phyloP scores from a whole-genome alignment of 2,888 invertebrate species.

The Amphipyra berbera region DNA sequence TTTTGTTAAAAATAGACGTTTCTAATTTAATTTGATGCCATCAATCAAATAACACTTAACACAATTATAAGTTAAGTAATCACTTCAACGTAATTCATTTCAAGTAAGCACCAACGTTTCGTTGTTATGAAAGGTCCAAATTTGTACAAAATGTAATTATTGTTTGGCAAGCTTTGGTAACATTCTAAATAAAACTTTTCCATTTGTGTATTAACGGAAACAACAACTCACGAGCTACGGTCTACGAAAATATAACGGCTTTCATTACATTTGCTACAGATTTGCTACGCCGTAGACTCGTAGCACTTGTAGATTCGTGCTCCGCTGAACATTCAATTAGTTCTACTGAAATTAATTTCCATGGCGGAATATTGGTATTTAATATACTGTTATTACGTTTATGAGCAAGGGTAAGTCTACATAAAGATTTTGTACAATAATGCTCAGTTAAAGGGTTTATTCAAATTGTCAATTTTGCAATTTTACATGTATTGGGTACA shows the following conservation, averaged over 20 bases:
- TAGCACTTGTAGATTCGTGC: constrained; percentile 60
- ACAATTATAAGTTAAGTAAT: constrained; percentile 32
- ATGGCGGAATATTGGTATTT: constrained; percentile 50
- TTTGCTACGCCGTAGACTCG: constrained; percentile 65
- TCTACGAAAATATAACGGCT: constrained; percentile 35
- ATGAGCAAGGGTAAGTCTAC: constrained; percentile 6
- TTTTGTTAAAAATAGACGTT: neutral
- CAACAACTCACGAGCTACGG: constrained; percentile 15
- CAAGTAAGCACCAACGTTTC: constrained; percentile 1
- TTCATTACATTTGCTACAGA: constrained; percentile 44
- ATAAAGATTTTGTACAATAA: constrained; percentile 3
- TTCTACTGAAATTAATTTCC: constrained; percentile 53
- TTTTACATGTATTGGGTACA: too few relatives aligned
- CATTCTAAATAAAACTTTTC: constrained; percentile 34
- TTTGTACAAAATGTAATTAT: constrained; percentile 4
- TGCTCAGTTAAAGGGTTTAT: neutral
- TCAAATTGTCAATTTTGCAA: too few relatives aligned
- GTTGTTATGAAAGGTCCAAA: constrained; percentile 4
- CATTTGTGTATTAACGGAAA: constrained; percentile 16
- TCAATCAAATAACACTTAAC: constrained; percentile 25
- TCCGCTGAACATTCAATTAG: constrained; percentile 55
- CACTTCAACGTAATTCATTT: constrained; percentile 3
- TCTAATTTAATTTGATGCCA: constrained; percentile 11
- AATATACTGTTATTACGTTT: constrained; percentile 40
- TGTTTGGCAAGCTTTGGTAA: constrained; percentile 19